Evolutionary conservation across 92 coral and sea anemone genomes (phyloP), one percentile per base, ranked within the genome.

Genomic region (Parazoanthus atlanticus): DNA sequence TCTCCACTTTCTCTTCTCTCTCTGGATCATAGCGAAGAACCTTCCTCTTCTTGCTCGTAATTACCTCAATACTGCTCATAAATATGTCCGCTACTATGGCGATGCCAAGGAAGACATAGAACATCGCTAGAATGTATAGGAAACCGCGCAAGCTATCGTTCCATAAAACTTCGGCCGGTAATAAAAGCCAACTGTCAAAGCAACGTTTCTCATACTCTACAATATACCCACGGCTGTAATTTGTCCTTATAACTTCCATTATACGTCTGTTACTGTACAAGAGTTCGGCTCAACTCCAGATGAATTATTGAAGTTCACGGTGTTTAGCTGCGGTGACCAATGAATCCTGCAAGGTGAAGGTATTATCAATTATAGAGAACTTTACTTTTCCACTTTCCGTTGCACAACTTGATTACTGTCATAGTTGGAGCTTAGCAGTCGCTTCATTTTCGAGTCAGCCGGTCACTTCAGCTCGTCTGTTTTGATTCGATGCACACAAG

Each of bases 31-130:
- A 95, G 13, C 95, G 93, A 0, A 94, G 91, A 6, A 95, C 90
- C 79, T 92, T 95, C 8, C 92, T 90, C 81, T 95, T 95, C 80
- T 95, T 95, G 76, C 98, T 95, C 2, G 98, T 95, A 30, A 95
- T 95, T 5, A 95, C 98, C 25, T 95, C 98, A 30, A 95, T 93
- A 31, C 92, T 92, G 84, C 98, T 94, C 95, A 95, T 93, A 75
- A 95, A 95, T 66, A 95, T 95, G 49, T 95, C 98, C 2, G 98
- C 98, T 30, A 95, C 95, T 86, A 95, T 95, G 67, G 98, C 98
- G 65, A 95, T 95, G 11, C 98, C 98, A 23, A 95, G 89, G 78
- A 95, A 95, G 28, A 92, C 66, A 54, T 95, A 95, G 25, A 94
- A 87, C 95, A 95, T 90, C 0, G 94, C 98, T 43, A 92, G 43